Evolutionary conservation across 2,888 invertebrate genomes (phyloP), one percentile per base, ranked within the genome.

Genomic region (Drosophila kanekoi): DNA sequence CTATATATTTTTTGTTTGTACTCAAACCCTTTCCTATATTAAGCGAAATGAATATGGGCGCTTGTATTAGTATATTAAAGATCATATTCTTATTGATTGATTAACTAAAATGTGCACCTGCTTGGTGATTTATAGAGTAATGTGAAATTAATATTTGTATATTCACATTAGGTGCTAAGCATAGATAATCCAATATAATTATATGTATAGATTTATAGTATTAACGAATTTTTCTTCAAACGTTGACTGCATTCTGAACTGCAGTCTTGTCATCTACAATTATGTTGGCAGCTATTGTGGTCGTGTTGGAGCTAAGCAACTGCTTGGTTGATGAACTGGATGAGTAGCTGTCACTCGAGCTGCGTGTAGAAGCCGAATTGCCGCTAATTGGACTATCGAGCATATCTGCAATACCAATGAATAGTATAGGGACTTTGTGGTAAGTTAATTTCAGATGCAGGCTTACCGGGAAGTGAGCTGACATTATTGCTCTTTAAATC

Each of bases 301-400:
- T 85, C 38, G 91, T 87, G 75, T 93, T 93, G 16, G 94, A 93
- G 61, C 94, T 94, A 74, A 96, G 93, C 75, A 96, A 92, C 90
- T 96, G 95, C 28, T 96, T 94, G 4, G 96, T 96, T 45, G 96
- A 96, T n/a, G 96, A 96, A 60, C 95, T 95, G 8, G 96, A 96
- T 82, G 96, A 96, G 92, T 96, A 96, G 86, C 96, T 96, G 90
- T 96, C 96, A 61, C 95, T 96, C 65, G 96, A 96, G 71, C 96
- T 96, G 49, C 96, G 94, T 14, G 92, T 92, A 13, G 92, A 92
- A 4, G 92, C 89, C 40, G 92, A 92, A 62, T 92, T 92, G 11
- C 90, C 91, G 70, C 95, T 95, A 66, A 95, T 93, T 9, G 96
- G 96, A 6, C 96, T 96, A 60, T 96, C 96, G 59, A 92, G 64